Conservation (phyloP, 2,797 vertebrate genomes). For the Emydoidea blandingii region DNA sequence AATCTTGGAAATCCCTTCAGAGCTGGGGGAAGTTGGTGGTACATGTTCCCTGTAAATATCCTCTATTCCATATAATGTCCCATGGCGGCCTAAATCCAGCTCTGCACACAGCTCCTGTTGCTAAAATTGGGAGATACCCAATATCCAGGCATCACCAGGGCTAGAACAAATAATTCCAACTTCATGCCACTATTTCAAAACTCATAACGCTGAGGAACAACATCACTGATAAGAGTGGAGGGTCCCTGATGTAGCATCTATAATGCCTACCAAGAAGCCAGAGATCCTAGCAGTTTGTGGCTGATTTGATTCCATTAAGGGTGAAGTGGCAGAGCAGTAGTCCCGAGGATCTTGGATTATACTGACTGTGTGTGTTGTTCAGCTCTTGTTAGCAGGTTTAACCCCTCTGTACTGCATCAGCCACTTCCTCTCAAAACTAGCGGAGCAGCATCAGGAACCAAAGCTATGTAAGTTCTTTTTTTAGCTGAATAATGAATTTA, state of each 20-base stretch:
- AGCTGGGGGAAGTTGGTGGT: not conserved
- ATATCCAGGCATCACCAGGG: not conserved
- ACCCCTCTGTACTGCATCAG: slow-evolving; percentile 53
- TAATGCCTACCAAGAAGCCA: accelerated
- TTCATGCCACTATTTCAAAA: not conserved
- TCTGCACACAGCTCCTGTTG: not conserved
- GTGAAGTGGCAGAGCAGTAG: not conserved
- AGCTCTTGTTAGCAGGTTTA: slow-evolving; percentile 77
- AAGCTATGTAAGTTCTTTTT: slow-evolving; percentile 67
- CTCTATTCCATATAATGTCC: not conserved
- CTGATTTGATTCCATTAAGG: not conserved
- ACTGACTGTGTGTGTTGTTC: slow-evolving; percentile 53
- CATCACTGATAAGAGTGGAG: not conserved
- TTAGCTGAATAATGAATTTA: not conserved
- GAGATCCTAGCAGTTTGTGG: not conserved
- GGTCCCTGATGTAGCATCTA: accelerated
- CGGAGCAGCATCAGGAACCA: accelerated
- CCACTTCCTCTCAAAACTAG: not conserved
- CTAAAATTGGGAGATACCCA: not conserved
- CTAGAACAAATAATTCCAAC: not conserved
- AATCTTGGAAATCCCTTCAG: not conserved
- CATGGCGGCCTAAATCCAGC: not conserved
- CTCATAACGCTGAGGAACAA: not conserved
- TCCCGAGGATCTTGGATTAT: accelerated
- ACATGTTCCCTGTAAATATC: not conserved